Evolutionary conservation across 2,888 invertebrate species (phyloP).

Genomic region (Limnephilus marmoratus): DNA sequence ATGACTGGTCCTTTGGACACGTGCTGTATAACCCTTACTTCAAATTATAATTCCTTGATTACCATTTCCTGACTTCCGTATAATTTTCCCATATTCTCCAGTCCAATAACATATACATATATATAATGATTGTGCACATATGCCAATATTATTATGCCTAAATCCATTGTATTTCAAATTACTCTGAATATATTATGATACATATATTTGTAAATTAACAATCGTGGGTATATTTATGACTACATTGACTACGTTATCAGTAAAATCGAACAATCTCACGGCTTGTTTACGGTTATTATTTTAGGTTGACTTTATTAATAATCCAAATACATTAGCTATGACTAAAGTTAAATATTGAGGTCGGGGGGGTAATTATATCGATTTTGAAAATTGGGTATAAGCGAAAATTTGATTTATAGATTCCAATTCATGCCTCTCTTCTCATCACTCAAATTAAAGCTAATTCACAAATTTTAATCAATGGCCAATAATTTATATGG

Average conservation of each 20-base stretch:
- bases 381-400: not conserved
- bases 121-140: not conserved
- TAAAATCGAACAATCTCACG: not conserved
- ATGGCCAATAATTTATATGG: not conserved
- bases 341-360: not conserved
- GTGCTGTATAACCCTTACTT: too few relatives aligned
- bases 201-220: not conserved
- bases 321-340: not conserved
- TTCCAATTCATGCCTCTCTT: not conserved
- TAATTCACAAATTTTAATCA: not conserved
- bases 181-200: not conserved
- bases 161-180: not conserved
- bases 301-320: not conserved
- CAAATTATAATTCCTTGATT: not conserved
- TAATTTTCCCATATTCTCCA: not conserved
- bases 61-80: not conserved
- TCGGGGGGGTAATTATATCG: not conserved
- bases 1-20: too few relatives aligned
- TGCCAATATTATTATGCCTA: not conserved
- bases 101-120: not conserved
- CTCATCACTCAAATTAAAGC: not conserved
- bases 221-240: not conserved
- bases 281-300: conserved; percentile 25
- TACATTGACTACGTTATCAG: not conserved
- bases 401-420: not conserved